Evolutionary conservation across 2,888 invertebrate species (phyloP).

Genomic region (Macrophya alboannulata): DNA sequence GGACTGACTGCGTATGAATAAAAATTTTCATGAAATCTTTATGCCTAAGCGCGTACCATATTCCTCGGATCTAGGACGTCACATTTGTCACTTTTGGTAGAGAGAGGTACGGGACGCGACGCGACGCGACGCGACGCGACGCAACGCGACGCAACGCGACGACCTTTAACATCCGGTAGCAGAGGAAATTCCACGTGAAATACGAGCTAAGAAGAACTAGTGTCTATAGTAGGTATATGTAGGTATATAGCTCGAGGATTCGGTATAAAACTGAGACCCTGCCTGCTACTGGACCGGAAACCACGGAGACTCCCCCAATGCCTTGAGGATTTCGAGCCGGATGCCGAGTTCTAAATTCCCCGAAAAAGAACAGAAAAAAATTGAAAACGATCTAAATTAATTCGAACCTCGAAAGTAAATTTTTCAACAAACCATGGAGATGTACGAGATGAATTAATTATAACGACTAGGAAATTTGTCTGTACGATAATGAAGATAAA

Average conservation of each 20-base stretch:
- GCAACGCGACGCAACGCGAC: neutral
- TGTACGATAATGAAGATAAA: neutral
- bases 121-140: neutral
- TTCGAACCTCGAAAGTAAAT: neutral
- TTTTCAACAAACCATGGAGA: neutral
- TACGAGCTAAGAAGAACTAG: constrained; percentile 8
- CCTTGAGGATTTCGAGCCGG: neutral
- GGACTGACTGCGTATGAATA: neutral
- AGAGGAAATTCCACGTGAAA: constrained; percentile 40
- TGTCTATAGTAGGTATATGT: neutral
- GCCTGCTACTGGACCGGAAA: constrained; percentile 16
- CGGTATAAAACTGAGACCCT: constrained; percentile 15
- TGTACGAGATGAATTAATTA: neutral
- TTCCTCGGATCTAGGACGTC: constrained; percentile 30
- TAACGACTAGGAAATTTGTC: neutral
- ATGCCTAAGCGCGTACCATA: constrained; percentile 24
- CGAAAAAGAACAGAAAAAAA: too few species aligned
- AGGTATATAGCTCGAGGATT: neutral
- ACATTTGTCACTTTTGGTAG: constrained; percentile 20
- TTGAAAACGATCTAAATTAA: neutral
- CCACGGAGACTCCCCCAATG: neutral
- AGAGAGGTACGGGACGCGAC: neutral
- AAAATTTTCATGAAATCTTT: constrained; percentile 38
- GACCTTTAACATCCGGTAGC: constrained; percentile 34
- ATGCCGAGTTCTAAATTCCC: constrained; percentile 10